Base-by-base conservation (phyloP, 2,888 invertebrate genomes). In the Polydrusus pterygomalis region DNA sequence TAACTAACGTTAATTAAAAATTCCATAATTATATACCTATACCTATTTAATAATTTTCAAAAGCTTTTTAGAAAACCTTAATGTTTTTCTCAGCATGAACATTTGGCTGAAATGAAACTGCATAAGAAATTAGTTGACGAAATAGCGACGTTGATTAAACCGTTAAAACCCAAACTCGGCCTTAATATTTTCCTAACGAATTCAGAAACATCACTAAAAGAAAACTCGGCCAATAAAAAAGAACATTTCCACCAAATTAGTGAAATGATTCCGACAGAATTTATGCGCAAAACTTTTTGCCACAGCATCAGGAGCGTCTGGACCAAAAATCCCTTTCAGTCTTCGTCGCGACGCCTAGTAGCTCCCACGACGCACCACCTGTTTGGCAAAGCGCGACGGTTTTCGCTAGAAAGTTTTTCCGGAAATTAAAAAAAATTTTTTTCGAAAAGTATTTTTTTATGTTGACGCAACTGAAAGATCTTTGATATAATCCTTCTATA, bases 221-320 rank as follows among this genome's bases (percentile, higher is more conserved):
- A 25, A 63, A 63, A 63, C 25, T 43, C 11, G 34, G 47, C 25
- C 65, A 65, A 65, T 65, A 65, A 65, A 65, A 30, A 20, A 64
- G 45, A 45, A 47, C 47, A 51, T 60, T 63, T 64, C 62, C 68
- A 68, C 30, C 20, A 58, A 74, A 74, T 74, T 74, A 60, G 60
- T 25, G 70, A 40, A 56, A 60, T 49, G 47, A 75, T 67, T 71
- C 20, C 60, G 64, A 34, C 47, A 58, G 68, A 75, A 75, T 75
- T 75, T 75, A 75, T 75, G 75, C 75, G 75, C 75, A 71, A 75
- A 75, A 67, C 10, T 75, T 75, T 70, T 63, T 30, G 62, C 67
- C 63, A 71, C 75, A 75, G 75, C 71, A 75, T 75, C 75, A 34
- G 49, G 45, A 45, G 49, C 60, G 71, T 70, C 70, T 75, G 75